Base-by-base conservation (phyloP, 2,113 vertebrate species). In the Coryphaenoides rupestris region DNA sequence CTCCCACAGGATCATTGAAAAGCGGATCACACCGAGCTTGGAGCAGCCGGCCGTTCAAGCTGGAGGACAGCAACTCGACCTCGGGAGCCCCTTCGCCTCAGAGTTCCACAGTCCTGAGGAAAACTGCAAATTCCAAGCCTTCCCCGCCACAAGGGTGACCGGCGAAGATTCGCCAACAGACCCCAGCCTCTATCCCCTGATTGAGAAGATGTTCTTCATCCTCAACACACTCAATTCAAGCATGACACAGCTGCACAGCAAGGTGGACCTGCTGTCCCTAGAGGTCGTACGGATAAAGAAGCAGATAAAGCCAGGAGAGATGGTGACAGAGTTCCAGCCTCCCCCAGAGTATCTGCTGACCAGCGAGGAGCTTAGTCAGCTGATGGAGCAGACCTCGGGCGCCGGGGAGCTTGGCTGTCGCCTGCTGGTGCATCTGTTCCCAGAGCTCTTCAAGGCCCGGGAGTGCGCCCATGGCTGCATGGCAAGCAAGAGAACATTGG, bases 161-260 rank as follows among this genome's bases (percentile, higher is more conserved):
- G 78, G 84, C 19, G 64, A 84, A 0, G 69, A 82, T 26, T 62
- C 83, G 0, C 58, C 89, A 2, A 85, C 93, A 0, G 94, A 98
- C 63, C 89, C 94, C 22, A 93, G 92, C 70, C 91, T 99, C 65
- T 98, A 97, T 78, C 94, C 96, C 1, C 90, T 99, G 62, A 95
- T 99, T 62, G 96, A 99, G 86, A 98, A 98, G 82, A 98, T 99
- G 96, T 96, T 99, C 81, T 98, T 97, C 74, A 96, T 96, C 0
- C 94, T 99, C 28, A 99, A 98, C 82, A 96, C 94, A 0, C 91
- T 99, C 26, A 97, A 95, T 66, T 96, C 97, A 45, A 98, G 95
- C 78, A 97, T 99, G 96, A 96, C 94, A 14, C 97, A 99, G 65
- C 90, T 99, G 73, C 97, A 99, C 77, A 98, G 96, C 82, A 99